Base-by-base conservation (phyloP, 2,888 invertebrate genomes). In the Hypsopygia costalis region DNA sequence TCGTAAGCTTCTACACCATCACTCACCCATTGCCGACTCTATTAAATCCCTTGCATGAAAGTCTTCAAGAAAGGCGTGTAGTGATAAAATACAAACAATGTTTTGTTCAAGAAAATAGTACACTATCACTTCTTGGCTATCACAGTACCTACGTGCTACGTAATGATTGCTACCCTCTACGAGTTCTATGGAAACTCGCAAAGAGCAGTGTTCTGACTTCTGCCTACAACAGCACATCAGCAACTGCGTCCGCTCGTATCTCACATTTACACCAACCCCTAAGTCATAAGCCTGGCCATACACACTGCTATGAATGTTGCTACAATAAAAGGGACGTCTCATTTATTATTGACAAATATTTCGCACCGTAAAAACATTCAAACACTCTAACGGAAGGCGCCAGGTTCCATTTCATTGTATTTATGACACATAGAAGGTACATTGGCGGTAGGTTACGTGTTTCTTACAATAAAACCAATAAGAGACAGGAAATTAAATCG, bases 291-390 rank as follows among this genome's bases (percentile, higher is more conserved):
- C 73, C 69, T 66, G 71, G 67, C 58, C 71, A 68, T 67, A 55
- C 57, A 62, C 68, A 65, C 60, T n/a, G n/a, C 70, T 55, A 69
- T 74, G 71, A 76, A 78, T 74, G 74, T 77, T 76, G 64, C 69
- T 62, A 68, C 70, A 75, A 82, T 86, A 86, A 85, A 86, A 80
- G 64, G 80, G 72, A 87, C 82, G 81, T 83, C 86, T 87, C 81
- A 86, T 83, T 87, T 86, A 87, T 85, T 87, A 85, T 86, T 87
- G 81, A 86, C 83, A 87, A 86, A 87, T 86, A 86, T 86, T 86
- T 85, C 83, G 80, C 81, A 67, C 65, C 62, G 55, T 78, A 81
- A 81, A 75, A 81, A 73, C 64, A 65, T 64, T 69, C 73, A 69
- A 69, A 56, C 55, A 53, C 53, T 56, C 62, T 72, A 80, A 81